phyloP scores from a whole-genome alignment of 2,888 invertebrate genomes.

The Idaea biselata region DNA sequence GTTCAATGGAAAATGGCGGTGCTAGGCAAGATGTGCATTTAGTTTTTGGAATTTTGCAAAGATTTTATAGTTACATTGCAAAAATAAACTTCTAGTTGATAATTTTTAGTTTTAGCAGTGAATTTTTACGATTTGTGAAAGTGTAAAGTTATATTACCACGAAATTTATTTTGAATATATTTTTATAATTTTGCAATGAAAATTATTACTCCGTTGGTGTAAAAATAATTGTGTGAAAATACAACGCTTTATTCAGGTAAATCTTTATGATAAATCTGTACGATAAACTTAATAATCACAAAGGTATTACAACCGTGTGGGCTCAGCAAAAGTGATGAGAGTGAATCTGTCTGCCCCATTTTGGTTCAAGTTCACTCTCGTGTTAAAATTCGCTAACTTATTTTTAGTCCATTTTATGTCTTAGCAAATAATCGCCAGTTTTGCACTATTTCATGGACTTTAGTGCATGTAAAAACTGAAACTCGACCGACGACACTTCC shows the following conservation, averaged over 20 bases:
- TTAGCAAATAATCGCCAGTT: background rate
- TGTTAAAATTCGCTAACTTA: slow-evolving; percentile 47
- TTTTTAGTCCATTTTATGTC: slow-evolving; percentile 22
- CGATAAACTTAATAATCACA: slow-evolving; percentile 29
- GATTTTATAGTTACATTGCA: slow-evolving; percentile 46
- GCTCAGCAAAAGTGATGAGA: slow-evolving; percentile 39
- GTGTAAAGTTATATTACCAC: slow-evolving; percentile 37
- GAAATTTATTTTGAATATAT: slow-evolving; percentile 41
- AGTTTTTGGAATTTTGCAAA: slow-evolving; percentile 68
- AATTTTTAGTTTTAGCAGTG: slow-evolving; percentile 34
- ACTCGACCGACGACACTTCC: background rate
- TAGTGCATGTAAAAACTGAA: background rate
- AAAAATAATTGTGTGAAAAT: slow-evolving; percentile 78
- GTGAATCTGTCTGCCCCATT: slow-evolving; percentile 57
- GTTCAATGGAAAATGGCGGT: slow-evolving; percentile 75
- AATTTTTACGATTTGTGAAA: slow-evolving; percentile 29
- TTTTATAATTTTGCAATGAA: slow-evolving; percentile 66
- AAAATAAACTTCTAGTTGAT: slow-evolving; percentile 39
- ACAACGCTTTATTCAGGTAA: slow-evolving; percentile 4
- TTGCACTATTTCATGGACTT: background rate
- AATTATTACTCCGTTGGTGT: slow-evolving; percentile 76
- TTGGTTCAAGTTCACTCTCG: slow-evolving; percentile 64
- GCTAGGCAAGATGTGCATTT: slow-evolving; percentile 75
- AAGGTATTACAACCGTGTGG: slow-evolving; percentile 26
- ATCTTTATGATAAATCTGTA: background rate